Conservation (phyloP, 2,797 vertebrate species). For the Alauda arvensis region DNA sequence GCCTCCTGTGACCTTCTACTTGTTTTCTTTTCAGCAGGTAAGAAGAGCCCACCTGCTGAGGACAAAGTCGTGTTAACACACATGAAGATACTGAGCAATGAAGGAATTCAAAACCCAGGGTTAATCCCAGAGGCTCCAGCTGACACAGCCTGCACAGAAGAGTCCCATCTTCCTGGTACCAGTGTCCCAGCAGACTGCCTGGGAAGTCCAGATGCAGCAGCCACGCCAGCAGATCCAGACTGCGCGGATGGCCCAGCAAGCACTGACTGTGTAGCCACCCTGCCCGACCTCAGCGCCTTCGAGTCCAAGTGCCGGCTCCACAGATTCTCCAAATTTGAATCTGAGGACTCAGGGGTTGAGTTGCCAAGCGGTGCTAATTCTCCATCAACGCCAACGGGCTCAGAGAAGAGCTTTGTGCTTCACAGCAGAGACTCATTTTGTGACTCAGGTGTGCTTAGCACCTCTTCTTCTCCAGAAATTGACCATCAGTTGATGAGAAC, state of each 20-base stretch:
- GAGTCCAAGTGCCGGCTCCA: constrained; percentile 67
- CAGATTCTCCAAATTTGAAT: constrained; percentile 84
- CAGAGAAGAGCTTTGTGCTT: constrained; percentile 86
- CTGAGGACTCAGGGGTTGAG: constrained; percentile 86
- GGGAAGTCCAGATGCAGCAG: neutral
- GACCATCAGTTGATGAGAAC: constrained; percentile 55
- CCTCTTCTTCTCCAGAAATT: constrained; percentile 66
- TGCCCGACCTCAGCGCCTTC: constrained; percentile 57
- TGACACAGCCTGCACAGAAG: constrained; percentile 35
- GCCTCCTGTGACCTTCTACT: neutral
- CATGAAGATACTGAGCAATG: constrained; percentile 78
- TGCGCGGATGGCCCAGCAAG: neutral
- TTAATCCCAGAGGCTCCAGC: constrained; percentile 51
- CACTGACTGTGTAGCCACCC: constrained; percentile 60
- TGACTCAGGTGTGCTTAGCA: constrained; percentile 76
- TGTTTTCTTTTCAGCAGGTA: constrained; percentile 69
- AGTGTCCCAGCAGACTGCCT: constrained; percentile 28
- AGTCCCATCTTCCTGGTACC: constrained; percentile 36
- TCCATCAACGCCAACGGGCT: constrained; percentile 78
- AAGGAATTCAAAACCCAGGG: constrained; percentile 63
- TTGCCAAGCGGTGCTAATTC: constrained; percentile 84
- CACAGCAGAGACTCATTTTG: constrained; percentile 85
- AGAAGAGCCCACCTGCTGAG: constrained; percentile 73
- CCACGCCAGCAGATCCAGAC: neutral
- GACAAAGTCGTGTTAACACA: constrained; percentile 85